These are phyloP conservation scores for Camponotus fellah DNA, from an alignment of 2,888 invertebrate species.

Conservation along the genomic window DNA sequence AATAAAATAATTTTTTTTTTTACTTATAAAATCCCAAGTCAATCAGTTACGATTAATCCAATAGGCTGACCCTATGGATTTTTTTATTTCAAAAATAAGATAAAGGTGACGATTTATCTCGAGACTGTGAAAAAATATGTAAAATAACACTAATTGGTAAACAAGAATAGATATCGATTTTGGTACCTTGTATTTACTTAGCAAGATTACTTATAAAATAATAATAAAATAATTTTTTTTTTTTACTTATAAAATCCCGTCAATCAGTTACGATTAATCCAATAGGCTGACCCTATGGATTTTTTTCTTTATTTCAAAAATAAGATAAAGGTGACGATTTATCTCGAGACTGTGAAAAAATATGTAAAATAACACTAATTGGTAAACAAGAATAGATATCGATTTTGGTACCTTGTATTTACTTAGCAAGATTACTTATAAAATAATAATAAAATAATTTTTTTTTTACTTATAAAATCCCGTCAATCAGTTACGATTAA, in stretches of 20 bases:
- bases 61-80: neutral
- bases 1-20: too few relatives aligned
- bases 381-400: neutral
- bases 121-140: too few relatives aligned
- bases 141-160: neutral
- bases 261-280: neutral
- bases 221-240: too few relatives aligned
- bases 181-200: neutral
- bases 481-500: neutral
- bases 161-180: neutral
- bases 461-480: too few relatives aligned
- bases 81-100: too few relatives aligned
- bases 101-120: too few relatives aligned
- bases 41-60: neutral
- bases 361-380: too few relatives aligned
- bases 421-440: neutral
- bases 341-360: too few relatives aligned
- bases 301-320: neutral
- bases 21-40: too few relatives aligned
- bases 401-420: neutral
- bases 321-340: too few relatives aligned
- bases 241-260: too few relatives aligned
- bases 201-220: conserved; percentile 14
- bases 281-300: neutral
- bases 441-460: conserved; percentile 5